phyloP scores from a whole-genome alignment of 2,888 invertebrate genomes.

The Eupithecia tripunctaria region DNA sequence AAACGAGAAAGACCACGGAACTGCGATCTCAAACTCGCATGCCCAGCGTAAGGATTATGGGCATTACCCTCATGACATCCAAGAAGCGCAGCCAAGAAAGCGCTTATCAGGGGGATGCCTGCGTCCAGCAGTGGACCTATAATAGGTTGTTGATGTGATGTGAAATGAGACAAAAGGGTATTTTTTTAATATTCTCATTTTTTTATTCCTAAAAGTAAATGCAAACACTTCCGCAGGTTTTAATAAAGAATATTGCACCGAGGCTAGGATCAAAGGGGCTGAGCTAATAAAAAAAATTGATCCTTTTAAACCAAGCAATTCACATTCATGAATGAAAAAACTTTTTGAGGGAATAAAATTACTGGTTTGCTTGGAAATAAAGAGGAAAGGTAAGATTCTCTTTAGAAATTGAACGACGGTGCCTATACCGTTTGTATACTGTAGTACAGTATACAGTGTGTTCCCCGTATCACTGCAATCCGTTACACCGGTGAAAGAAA shows the following conservation, averaged over 20 bases:
- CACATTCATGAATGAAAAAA: conserved; percentile 69
- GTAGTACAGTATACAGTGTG: neutral
- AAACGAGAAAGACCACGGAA: too few species aligned
- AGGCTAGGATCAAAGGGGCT: conserved; percentile 32
- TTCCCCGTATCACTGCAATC: neutral
- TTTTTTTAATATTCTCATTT: neutral
- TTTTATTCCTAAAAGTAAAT: conserved; percentile 9
- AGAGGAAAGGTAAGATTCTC: conserved; percentile 13
- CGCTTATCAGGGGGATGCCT: too few species aligned
- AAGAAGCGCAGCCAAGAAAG: too few species aligned
- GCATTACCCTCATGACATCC: too few species aligned
- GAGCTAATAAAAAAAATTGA: conserved; percentile 62
- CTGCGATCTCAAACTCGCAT: too few species aligned
- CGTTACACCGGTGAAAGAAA: neutral
- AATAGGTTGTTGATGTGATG: too few species aligned
- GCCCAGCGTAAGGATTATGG: too few species aligned
- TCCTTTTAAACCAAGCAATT: conserved; percentile 65
- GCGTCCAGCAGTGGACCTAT: too few species aligned
- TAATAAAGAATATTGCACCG: conserved; percentile 51
- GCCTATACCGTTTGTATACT: neutral
- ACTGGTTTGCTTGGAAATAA: conserved; percentile 36
- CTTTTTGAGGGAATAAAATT: conserved; percentile 53
- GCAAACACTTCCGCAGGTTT: conserved; percentile 38
- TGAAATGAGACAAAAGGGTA: too few species aligned
- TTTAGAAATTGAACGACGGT: neutral